phyloP scores from a whole-genome alignment of 2,888 invertebrate species.

The Bibio marci region DNA sequence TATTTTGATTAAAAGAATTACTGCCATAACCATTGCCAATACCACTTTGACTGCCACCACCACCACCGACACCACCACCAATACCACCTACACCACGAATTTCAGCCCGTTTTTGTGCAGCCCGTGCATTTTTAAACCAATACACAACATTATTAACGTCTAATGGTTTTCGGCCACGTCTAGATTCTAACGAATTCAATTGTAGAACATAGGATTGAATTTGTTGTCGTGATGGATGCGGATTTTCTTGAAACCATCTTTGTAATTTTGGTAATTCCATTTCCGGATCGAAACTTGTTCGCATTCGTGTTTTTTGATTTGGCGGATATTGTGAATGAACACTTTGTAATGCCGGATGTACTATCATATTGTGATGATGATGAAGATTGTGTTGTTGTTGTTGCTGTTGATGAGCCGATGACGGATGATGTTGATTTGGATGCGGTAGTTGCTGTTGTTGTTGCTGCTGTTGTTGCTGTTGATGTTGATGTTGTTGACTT shows the following conservation, averaged over 20 bases:
- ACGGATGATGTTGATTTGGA: no score
- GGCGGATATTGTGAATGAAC: slow-evolving; percentile 59
- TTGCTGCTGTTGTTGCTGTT: no score
- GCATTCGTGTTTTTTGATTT: slow-evolving; percentile 82
- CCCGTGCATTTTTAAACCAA: slow-evolving; percentile 96
- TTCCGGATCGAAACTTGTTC: slow-evolving; percentile 94
- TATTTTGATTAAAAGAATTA: background rate
- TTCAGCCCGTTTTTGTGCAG: slow-evolving; percentile 86
- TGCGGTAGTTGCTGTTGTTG: no score
- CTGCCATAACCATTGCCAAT: slow-evolving; percentile 21
- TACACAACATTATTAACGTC: slow-evolving; percentile 93
- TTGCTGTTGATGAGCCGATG: no score
- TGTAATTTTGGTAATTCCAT: slow-evolving; percentile 90
- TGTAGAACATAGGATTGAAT: slow-evolving; percentile 92
- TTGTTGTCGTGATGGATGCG: slow-evolving; percentile 92
- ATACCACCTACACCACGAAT: slow-evolving; percentile 35
- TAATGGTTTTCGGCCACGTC: slow-evolving; percentile 80
- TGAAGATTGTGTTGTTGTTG: slow-evolving; percentile 14
- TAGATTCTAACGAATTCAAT: slow-evolving; percentile 79
- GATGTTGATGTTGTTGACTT: no score
- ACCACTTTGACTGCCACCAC: slow-evolving; percentile 7
- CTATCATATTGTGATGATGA: slow-evolving; percentile 20
- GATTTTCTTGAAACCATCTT: slow-evolving; percentile 93
- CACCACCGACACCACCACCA: slow-evolving; percentile 22
- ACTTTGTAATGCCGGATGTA: slow-evolving; percentile 60